Percentiles rank a stretch among this genome's conserved stretches.
phyloP scores from a whole-genome alignment of 2,113 vertebrate species.

The Entelurus aequoreus region DNA sequence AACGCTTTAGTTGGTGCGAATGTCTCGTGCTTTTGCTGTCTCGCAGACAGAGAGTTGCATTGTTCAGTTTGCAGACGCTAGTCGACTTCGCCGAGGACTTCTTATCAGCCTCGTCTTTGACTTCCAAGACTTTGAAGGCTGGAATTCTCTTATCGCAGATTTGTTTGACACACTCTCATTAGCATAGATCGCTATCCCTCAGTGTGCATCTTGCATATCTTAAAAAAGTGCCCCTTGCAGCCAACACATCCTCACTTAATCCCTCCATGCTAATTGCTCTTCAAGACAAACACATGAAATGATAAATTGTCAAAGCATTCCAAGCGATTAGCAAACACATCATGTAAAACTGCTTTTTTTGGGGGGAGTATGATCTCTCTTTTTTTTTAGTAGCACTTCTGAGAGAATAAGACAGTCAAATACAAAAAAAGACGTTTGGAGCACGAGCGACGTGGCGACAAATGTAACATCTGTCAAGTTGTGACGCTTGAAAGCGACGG shows the following conservation, averaged over 20 bases:
- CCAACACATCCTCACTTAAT: constrained; percentile 4
- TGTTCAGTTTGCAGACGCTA: background rate
- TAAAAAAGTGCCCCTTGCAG: constrained; percentile 17
- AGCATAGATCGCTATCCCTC: constrained; percentile 53
- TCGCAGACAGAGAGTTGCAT: no score
- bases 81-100: background rate
- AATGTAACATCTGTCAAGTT: constrained; percentile 1
- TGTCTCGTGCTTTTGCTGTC: no score
- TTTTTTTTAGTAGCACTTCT: no score
- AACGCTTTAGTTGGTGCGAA: no score
- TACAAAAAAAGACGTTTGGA: background rate
- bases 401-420: background rate
- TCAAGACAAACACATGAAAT: constrained; percentile 1
- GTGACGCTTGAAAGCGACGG: background rate
- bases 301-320: constrained; percentile 2
- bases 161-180: constrained; percentile 43
- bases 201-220: constrained; percentile 28
- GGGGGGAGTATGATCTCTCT: no score
- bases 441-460: background rate
- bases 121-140: constrained; percentile 60
- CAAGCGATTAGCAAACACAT: background rate
- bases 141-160: constrained; percentile 47
- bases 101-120: constrained; percentile 36
- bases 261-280: constrained; percentile 2
- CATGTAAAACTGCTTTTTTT: no score